These are phyloP conservation scores for Orthosia gracilis DNA, from an alignment of 2,888 invertebrate genomes.

Conservation along the genomic window DNA sequence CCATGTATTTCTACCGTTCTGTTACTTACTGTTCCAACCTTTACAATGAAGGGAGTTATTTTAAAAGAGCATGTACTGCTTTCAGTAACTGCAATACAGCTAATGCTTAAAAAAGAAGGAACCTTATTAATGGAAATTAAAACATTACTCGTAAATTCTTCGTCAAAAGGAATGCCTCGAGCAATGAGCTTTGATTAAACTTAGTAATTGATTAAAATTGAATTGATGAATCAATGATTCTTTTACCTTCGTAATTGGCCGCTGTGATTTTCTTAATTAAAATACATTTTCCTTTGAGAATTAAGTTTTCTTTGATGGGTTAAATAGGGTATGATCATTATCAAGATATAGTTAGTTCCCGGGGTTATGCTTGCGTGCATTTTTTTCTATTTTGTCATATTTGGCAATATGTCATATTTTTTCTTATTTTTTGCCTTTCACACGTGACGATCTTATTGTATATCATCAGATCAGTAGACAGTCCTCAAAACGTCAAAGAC, in stretches of 20 bases:
- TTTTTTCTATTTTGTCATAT: no score
- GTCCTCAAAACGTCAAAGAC: no score
- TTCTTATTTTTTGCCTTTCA: no score
- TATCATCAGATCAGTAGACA: no score
- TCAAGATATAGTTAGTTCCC: background rate
- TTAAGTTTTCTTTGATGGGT: conserved; percentile 25
- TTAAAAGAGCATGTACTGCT: background rate
- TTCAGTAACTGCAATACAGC: background rate
- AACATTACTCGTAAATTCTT: conserved; percentile 11
- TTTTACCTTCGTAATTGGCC: background rate
- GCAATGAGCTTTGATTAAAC: conserved; percentile 34
- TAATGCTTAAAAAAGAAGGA: background rate
- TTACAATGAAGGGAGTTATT: no score
- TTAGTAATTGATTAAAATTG: conserved; percentile 20
- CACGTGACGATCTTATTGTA: no score
- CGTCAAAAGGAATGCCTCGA: conserved; percentile 32
- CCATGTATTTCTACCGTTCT: no score
- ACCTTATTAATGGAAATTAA: background rate
- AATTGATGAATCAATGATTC: background rate
- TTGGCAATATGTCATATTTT: no score
- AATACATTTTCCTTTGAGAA: conserved; percentile 6
- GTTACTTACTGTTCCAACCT: no score
- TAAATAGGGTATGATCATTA: background rate
- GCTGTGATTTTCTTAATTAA: conserved; percentile 5
- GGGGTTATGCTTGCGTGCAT: background rate